These are phyloP conservation scores for Lordiphosa collinella DNA, from an alignment of 1,140 invertebrate species.

Conservation along the genomic window DNA sequence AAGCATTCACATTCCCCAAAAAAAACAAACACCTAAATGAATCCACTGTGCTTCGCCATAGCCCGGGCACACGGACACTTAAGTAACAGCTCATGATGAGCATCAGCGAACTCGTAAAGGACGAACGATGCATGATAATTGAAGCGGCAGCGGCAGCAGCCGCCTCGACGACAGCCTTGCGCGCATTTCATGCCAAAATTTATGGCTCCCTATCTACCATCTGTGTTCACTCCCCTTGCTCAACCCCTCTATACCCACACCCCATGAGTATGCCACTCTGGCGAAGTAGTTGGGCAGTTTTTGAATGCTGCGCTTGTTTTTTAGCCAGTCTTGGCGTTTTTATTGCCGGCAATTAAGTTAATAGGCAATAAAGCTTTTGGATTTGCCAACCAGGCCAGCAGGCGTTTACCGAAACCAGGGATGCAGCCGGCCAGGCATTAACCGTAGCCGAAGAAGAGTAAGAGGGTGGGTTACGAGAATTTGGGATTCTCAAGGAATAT, in stretches of 20 bases:
- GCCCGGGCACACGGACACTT: conserved; percentile 21
- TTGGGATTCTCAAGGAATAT: no score
- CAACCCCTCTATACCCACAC: background rate
- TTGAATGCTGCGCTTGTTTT: conserved; percentile 29
- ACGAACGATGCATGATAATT: conserved; percentile 55
- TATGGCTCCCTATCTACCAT: conserved; percentile 29
- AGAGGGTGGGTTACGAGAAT: background rate
- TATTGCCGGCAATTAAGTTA: conserved; percentile 66
- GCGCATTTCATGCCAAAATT: conserved; percentile 42
- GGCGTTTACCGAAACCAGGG: conserved; percentile 6
- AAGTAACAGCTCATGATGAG: conserved; percentile 53
- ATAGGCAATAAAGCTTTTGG: conserved; percentile 64
- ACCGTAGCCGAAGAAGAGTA: background rate
- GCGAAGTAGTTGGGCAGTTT: conserved; percentile 33
- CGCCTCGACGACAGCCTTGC: conserved; percentile 16
- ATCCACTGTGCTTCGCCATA: conserved; percentile 1
- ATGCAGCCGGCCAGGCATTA: conserved; percentile 9
- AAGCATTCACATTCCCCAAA: no score
- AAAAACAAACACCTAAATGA: background rate
- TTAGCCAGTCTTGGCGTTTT: conserved; percentile 49
- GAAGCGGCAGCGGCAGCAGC: conserved; percentile 13
- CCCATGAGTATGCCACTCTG: conserved; percentile 1
- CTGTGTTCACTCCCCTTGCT: conserved; percentile 12
- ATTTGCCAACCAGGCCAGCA: conserved; percentile 28
- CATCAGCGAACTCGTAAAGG: conserved; percentile 57